phyloP scores from a whole-genome alignment of 2,113 vertebrate genomes.

The Pedionomus torquatus region DNA sequence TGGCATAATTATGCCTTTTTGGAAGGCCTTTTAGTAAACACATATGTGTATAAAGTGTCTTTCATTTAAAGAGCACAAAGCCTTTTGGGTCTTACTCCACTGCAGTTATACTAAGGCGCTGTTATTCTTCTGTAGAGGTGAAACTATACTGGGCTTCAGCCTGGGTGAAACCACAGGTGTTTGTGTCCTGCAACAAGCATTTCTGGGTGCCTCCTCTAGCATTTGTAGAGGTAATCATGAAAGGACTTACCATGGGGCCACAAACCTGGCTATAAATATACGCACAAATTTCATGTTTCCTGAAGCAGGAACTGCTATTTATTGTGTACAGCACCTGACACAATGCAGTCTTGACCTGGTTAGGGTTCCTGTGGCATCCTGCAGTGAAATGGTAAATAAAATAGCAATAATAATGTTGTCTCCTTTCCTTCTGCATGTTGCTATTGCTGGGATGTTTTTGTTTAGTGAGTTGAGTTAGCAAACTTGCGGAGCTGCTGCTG shows the following conservation, averaged over 20 bases:
- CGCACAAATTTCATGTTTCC: background rate
- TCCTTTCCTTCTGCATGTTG: background rate
- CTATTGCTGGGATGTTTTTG: background rate
- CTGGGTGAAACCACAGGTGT: background rate
- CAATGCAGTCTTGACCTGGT: background rate
- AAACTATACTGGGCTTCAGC: background rate
- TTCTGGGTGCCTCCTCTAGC: background rate
- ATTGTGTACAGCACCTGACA: conserved; percentile 2
- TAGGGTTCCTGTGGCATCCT: background rate
- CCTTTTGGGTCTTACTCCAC: background rate
- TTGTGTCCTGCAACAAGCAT: background rate
- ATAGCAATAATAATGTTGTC: background rate
- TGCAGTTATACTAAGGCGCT: background rate
- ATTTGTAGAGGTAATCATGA: background rate
- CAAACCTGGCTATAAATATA: background rate
- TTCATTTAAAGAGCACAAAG: conserved; percentile 10
- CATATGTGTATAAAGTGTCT: background rate
- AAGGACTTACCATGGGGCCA: background rate
- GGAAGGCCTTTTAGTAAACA: background rate
- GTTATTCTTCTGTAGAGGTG: background rate
- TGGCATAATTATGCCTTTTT: background rate
- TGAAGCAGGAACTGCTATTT: conserved; percentile 8
- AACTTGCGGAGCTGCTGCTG: background rate
- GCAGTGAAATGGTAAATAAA: background rate
- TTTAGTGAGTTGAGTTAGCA: background rate